Base-by-base conservation (phyloP, 2,113 vertebrate genomes). In the Datnioides undecimradiatus region DNA sequence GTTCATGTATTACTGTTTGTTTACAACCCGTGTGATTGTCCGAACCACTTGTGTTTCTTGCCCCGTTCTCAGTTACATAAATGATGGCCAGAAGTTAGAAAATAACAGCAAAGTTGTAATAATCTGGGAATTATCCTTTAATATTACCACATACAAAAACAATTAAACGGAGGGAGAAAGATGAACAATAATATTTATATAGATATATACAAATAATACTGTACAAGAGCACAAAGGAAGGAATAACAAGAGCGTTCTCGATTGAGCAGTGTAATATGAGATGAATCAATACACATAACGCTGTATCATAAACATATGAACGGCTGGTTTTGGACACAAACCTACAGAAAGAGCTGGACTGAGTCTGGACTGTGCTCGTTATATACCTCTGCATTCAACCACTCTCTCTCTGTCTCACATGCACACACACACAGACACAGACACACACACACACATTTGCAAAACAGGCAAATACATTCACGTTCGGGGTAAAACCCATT, bases 201-300 rank as follows among this genome's bases (percentile, higher is more conserved):
- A 85, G 83, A 89, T 90, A 92, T 92, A 85, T 91, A 93, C 89
- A 92, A 92, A 89, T 89, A 89, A 91, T 79, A 92, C 92, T 92
- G 91, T 93, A 93, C 91, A 92, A 40, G 72, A 88, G 78, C 85
- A 90, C 73, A 86, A 80, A 83, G 72, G 73, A 84, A 72, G 78
- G 70, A 75, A 86, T 55, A 85, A 76, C 14, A 73, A 19, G 57
- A 49, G 17, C 5, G 52, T 64, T 84, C 62, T 73, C 65, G 65
- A 55, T 75, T 73, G 14, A 63, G 54, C 72, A 76, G 52, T 79
- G 82, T 83, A 82, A 84, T 65, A 83, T 54, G 74, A 83, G 51
- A 80, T 40, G 60, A 86, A 76, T 87, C 58, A 78, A 41, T 38
- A 68, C 4, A 77, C 80, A 75, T 57, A 4, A 48, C 17, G n/a